Conservation (phyloP, 2,113 vertebrate species). For the Bos indicus region DNA sequence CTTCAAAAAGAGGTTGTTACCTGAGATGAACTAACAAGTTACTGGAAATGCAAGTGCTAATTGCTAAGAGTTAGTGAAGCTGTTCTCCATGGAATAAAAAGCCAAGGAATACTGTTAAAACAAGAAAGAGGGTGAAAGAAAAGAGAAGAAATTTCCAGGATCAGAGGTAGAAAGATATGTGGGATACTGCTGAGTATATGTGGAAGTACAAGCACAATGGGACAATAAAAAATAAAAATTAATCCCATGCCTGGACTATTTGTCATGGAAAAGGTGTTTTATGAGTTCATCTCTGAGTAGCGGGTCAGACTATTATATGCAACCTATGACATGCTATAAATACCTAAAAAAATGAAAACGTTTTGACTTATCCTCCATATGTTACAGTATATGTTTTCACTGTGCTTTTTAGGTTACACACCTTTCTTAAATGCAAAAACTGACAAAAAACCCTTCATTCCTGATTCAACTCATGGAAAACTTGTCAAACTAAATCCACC, state of each 20-base stretch:
- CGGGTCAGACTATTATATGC: not conserved
- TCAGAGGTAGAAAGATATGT: not conserved
- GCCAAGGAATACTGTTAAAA: not conserved
- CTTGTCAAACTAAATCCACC: not conserved
- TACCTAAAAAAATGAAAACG: not conserved
- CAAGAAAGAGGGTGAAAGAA: not conserved
- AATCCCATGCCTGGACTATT: not conserved
- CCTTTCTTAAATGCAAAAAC: not conserved
- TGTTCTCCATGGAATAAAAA: not conserved
- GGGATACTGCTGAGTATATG: not conserved
- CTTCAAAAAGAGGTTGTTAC: not conserved
- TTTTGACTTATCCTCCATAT: not conserved
- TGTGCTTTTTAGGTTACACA: not conserved
- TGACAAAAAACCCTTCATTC: not conserved
- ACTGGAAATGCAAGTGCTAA: not conserved
- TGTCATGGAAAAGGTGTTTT: not conserved
- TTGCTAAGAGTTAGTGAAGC: not conserved
- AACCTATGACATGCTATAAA: not conserved
- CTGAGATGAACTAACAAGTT: not conserved
- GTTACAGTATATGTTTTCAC: not conserved
- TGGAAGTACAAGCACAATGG: not conserved
- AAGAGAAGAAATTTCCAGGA: not conserved
- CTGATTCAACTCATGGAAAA: not conserved
- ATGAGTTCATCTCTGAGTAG: not conserved
- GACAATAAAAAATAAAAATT: slow-evolving; percentile 14